Evolutionary conservation across 2,797 vertebrate genomes (phyloP).

Genomic region (Melanotaenia maccullochi): DNA sequence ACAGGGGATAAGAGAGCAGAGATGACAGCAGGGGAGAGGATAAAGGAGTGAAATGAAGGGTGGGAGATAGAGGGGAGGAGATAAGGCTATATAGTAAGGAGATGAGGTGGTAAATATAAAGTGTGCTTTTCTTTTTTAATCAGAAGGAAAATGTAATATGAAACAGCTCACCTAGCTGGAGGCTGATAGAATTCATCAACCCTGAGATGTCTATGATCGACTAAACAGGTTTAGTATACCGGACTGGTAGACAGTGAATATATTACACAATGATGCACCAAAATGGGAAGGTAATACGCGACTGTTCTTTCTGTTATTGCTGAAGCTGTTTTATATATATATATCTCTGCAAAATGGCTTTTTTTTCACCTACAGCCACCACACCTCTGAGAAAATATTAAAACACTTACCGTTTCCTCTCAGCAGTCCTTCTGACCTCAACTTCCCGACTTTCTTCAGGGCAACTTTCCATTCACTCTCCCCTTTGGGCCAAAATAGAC

Average conservation of each 20-base stretch:
- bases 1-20: conserved; percentile 54
- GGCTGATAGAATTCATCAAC: conserved; percentile 36
- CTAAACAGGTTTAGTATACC: background rate
- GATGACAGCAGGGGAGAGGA: conserved; percentile 39
- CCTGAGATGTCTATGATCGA: conserved; percentile 17
- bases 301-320: conserved; percentile 9
- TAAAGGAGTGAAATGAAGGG: conserved; percentile 40
- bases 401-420: conserved; percentile 44
- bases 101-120: conserved; percentile 60
- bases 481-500: conserved; percentile 57
- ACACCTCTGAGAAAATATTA: conserved; percentile 35
- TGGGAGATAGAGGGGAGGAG: conserved; percentile 39
- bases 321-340: conserved; percentile 13
- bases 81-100: conserved; percentile 46
- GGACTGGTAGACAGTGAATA: conserved; percentile 3
- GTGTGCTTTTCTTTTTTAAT: conserved; percentile 59
- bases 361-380: conserved; percentile 23
- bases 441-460: conserved; percentile 42
- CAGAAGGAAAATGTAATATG: conserved; percentile 45
- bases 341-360: conserved; percentile 22
- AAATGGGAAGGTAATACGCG: conserved; percentile 25
- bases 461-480: conserved; percentile 53
- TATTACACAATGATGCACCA: conserved; percentile 2
- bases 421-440: conserved; percentile 49
- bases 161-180: conserved; percentile 41